phyloP scores from a whole-genome alignment of 2,113 vertebrate genomes.

The Daubentonia madagascariensis region DNA sequence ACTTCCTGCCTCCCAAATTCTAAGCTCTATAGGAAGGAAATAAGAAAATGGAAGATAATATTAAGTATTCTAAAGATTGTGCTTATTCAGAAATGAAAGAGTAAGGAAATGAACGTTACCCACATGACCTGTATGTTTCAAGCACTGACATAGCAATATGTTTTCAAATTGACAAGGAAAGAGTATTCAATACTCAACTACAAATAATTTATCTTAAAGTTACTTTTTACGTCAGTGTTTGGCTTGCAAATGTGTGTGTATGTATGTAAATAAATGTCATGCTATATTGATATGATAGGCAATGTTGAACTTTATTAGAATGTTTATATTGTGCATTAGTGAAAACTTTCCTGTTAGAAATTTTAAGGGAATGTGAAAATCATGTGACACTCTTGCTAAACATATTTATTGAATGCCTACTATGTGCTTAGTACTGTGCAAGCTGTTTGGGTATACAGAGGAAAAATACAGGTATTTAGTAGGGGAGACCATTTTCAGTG shows the following conservation, averaged over 20 bases:
- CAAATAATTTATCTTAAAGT: background rate
- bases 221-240: background rate
- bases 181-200: background rate
- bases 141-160: background rate
- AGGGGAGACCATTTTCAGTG: background rate
- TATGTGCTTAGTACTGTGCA: background rate
- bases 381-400: background rate
- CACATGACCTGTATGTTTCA: background rate
- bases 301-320: background rate
- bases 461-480: background rate
- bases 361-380: background rate
- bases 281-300: background rate
- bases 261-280: background rate
- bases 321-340: background rate
- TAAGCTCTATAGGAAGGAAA: background rate
- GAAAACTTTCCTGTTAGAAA: background rate
- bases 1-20: background rate
- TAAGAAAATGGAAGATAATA: background rate
- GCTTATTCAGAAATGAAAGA: background rate
- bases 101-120: background rate
- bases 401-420: background rate
- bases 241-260: background rate
- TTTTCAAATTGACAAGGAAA: too few relatives aligned
- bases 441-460: background rate
- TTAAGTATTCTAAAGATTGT: background rate